phyloP scores from a whole-genome alignment of 2,113 vertebrate genomes.

The Mesembrinibis cayennensis region DNA sequence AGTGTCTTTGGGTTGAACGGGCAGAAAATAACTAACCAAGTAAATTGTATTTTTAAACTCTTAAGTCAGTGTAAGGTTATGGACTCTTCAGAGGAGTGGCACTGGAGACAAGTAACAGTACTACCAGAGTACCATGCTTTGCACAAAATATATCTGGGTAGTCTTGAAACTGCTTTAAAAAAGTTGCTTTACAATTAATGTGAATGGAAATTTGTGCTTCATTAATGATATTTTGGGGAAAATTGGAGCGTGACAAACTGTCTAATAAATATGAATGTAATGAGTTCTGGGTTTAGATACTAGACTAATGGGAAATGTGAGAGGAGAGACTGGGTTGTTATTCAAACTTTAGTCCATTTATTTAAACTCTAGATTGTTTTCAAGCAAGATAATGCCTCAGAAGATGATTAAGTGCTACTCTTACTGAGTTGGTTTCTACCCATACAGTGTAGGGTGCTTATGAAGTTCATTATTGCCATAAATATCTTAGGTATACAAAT shows the following conservation, averaged over 20 bases:
- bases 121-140: not conserved
- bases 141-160: not conserved
- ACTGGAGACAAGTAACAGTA: not conserved
- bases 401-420: not conserved
- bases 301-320: not conserved
- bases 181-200: constrained; percentile 20
- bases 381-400: not conserved
- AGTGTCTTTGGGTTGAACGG: not conserved
- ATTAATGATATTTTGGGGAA: constrained; percentile 22
- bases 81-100: not conserved
- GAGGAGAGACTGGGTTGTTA: not conserved
- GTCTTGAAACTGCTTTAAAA: not conserved
- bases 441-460: not conserved
- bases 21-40: not conserved
- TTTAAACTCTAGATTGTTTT: not conserved
- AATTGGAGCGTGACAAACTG: not conserved
- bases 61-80: not conserved
- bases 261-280: not conserved
- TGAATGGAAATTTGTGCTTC: not conserved
- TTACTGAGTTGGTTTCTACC: not conserved
- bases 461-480: not conserved
- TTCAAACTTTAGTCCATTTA: not conserved
- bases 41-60: not conserved
- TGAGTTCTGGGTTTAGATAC: not conserved
- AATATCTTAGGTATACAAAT: not conserved